Base-by-base conservation (phyloP, 2,113 vertebrate genomes). In the Salvator merianae region DNA sequence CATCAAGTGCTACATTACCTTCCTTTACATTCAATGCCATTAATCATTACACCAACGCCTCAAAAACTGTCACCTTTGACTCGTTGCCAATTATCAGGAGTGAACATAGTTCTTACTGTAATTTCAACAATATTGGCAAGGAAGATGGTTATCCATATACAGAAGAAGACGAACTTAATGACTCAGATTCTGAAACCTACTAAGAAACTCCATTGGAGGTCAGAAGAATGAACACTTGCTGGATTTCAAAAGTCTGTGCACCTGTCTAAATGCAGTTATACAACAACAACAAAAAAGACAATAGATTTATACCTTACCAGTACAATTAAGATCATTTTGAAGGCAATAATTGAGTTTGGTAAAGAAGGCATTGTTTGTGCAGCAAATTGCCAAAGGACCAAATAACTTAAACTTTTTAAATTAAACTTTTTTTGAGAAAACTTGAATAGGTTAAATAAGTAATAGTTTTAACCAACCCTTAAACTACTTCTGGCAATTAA, bases 101-200 rank as follows among this genome's bases (percentile, higher is more conserved):
- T 13, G 98, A 98, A 88, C 98, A 98, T 83, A 98, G 96, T 88
- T 97, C 98, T 86, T 99, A 97, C 86, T 98, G 98, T 95, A 99
- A 97, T 95, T 99, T 99, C 95, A 99, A 99, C 96, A 99, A 97
- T 92, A 96, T 98, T 91, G 95, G 97, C 86, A 97, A 98, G 84
- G 97, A 98, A 40, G 98, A 97, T 74, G 97, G 97, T 38, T 97
- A 96, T 91, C 94, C 97, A 0, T 97, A 98, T 84, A 95, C 95
- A 3, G 97, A 98, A 62, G 98, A 98, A 36, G 99, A 99, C 0
- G 99, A 99, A 91, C 98, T 99, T 94, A 99, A 99, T 87, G 99
- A 99, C 96, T 99, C 99, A 0, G 99, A 99, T 90, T 99, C 99
- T 1, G 99, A 99, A 96, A 99, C 99, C 53, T 99, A 99, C 94